phyloP scores from a whole-genome alignment of 2,888 invertebrate species.

The Geophilus truncorum region DNA sequence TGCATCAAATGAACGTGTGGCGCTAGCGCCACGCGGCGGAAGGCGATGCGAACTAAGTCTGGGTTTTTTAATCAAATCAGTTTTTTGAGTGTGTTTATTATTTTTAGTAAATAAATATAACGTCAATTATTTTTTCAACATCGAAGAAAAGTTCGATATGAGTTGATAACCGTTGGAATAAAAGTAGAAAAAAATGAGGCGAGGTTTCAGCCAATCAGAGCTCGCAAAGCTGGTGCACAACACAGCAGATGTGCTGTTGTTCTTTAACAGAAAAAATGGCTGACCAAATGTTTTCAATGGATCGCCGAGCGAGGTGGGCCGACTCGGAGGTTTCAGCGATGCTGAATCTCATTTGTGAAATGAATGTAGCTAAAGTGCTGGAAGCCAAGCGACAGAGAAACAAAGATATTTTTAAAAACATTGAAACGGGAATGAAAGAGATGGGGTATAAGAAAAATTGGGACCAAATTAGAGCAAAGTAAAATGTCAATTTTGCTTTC shows the following conservation, averaged over 20 bases:
- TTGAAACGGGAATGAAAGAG: not conserved
- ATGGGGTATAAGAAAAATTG: not conserved
- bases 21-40: too few species aligned
- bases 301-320: not conserved
- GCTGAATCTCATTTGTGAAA: not conserved
- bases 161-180: too few species aligned
- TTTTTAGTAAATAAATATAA: too few species aligned
- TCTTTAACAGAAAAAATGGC: not conserved
- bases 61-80: too few species aligned
- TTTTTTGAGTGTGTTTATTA: too few species aligned
- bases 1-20: too few species aligned
- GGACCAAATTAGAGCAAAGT: slow-evolving; percentile 9
- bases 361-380: not conserved
- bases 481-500: too few species aligned
- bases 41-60: too few species aligned
- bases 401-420: not conserved
- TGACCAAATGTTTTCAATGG: not conserved
- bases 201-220: not conserved
- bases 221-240: not conserved
- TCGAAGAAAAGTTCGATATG: too few species aligned
- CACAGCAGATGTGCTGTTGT: too few species aligned
- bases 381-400: not conserved
- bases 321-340: not conserved
- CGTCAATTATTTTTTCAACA: too few species aligned
- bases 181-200: too few species aligned